Percentiles rank a stretch among this genome's conserved stretches.
Evolutionary conservation across 2,113 vertebrate genomes (phyloP).

Genomic region (Pheucticus melanocephalus): DNA sequence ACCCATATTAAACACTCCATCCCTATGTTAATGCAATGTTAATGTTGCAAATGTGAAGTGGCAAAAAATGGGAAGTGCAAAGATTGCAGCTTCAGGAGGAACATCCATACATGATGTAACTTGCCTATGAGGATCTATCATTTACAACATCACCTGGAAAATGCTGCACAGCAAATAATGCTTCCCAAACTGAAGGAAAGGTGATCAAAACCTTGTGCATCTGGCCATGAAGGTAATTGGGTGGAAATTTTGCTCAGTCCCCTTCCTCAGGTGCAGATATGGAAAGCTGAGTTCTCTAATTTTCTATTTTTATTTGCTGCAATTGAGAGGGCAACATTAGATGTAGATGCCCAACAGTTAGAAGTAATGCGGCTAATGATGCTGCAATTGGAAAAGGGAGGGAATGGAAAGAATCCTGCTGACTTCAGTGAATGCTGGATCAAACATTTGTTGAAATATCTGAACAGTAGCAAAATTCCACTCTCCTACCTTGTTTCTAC

Average conservation of each 20-base stretch:
- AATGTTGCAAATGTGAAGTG: neutral
- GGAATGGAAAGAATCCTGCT: conserved; percentile 28
- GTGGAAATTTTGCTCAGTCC: neutral
- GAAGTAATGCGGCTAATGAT: conserved; percentile 39
- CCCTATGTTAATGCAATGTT: neutral
- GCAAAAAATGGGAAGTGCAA: neutral
- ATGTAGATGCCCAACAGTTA: conserved; percentile 13
- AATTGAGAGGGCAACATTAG: conserved; percentile 18
- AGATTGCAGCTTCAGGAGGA: neutral
- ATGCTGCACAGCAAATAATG: neutral
- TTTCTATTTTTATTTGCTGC: conserved; percentile 48
- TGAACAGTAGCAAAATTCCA: neutral
- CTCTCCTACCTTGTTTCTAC: neutral
- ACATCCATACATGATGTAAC: neutral
- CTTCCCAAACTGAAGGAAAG: neutral
- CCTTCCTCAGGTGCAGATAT: neutral
- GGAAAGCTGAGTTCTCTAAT: conserved; percentile 17
- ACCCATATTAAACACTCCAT: neutral
- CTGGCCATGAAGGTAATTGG: neutral
- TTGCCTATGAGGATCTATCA: neutral
- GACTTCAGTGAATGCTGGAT: conserved; percentile 15
- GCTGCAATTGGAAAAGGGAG: conserved; percentile 4
- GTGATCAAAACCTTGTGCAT: neutral
- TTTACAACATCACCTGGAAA: neutral
- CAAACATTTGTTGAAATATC: neutral